Evolutionary conservation across 1,140 invertebrate genomes (phyloP).

Genomic region (Nephotettix cincticeps): DNA sequence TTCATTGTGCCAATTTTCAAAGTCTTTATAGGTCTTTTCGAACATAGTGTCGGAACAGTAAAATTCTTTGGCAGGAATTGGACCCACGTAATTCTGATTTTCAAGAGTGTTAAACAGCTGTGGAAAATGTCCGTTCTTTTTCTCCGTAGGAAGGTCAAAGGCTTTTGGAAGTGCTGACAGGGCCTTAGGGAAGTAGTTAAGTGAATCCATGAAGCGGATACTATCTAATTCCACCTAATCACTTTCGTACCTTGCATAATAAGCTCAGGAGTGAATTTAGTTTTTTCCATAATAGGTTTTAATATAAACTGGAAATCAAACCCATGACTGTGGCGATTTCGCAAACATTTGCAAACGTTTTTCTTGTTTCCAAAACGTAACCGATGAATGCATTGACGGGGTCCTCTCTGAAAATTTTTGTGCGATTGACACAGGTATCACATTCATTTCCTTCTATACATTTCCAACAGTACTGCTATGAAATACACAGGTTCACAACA

Average conservation of each 20-base stretch:
- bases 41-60: conserved; percentile 28
- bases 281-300: conserved; percentile 30
- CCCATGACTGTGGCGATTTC: conserved; percentile 1
- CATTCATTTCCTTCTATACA: background rate
- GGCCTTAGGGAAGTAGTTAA: conserved; percentile 41
- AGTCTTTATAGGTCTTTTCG: conserved; percentile 32
- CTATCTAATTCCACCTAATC: conserved; percentile 29
- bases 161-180: conserved; percentile 38
- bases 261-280: conserved; percentile 29
- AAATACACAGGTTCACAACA: background rate
- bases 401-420: background rate
- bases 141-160: conserved; percentile 33
- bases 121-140: conserved; percentile 38
- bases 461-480: conserved; percentile 6
- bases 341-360: background rate
- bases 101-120: conserved; percentile 39
- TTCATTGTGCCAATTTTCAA: conserved; percentile 1
- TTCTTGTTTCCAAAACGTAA: conserved; percentile 1
- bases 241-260: conserved; percentile 34
- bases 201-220: conserved; percentile 40
- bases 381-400: background rate
- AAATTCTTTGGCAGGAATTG: background rate
- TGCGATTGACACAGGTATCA: background rate
- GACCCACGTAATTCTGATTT: background rate
- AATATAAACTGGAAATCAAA: conserved; percentile 41